Percentiles rank a stretch among this genome's conserved stretches.
Evolutionary conservation across 1,140 invertebrate genomes (phyloP).

Genomic region (Musca domestica): DNA sequence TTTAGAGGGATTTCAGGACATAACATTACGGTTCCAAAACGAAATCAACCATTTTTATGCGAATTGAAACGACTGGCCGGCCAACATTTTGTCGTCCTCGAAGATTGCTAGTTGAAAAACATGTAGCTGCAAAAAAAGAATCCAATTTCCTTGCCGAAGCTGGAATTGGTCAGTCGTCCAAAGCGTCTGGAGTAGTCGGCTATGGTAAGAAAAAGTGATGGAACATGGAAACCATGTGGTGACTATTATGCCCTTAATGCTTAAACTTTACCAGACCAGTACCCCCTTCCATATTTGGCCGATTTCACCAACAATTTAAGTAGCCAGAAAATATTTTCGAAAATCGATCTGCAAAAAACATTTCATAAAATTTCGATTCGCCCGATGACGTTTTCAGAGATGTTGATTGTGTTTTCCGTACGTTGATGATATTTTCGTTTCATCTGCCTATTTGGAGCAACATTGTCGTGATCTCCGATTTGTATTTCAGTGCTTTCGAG

Average conservation of each 20-base stretch:
- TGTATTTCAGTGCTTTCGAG: constrained; percentile 31
- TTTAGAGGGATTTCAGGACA: too few relatives aligned
- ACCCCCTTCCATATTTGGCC: not conserved
- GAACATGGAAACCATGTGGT: not conserved
- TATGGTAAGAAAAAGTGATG: not conserved
- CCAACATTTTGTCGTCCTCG: not conserved
- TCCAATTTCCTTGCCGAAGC: not conserved
- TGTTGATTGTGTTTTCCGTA: constrained; percentile 44
- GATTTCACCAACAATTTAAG: not conserved
- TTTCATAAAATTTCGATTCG: not conserved
- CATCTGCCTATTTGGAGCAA: constrained; percentile 35
- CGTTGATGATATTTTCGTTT: constrained; percentile 59
- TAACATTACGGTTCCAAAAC: too few relatives aligned
- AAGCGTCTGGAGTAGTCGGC: not conserved
- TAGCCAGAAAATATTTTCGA: not conserved
- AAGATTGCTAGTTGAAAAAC: not conserved
- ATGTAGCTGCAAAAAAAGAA: not conserved
- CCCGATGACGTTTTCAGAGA: constrained; percentile 48
- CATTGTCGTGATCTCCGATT: constrained; percentile 36
- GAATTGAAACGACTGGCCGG: not conserved
- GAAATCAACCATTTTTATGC: not conserved
- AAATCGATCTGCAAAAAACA: constrained; percentile 12
- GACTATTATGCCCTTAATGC: not conserved
- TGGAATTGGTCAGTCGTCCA: not conserved
- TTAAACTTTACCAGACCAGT: not conserved